Evolutionary conservation across 30 jellyfish, hydroid and myxozoan genomes (phyloP).

Genomic region (Mastigias papua): DNA sequence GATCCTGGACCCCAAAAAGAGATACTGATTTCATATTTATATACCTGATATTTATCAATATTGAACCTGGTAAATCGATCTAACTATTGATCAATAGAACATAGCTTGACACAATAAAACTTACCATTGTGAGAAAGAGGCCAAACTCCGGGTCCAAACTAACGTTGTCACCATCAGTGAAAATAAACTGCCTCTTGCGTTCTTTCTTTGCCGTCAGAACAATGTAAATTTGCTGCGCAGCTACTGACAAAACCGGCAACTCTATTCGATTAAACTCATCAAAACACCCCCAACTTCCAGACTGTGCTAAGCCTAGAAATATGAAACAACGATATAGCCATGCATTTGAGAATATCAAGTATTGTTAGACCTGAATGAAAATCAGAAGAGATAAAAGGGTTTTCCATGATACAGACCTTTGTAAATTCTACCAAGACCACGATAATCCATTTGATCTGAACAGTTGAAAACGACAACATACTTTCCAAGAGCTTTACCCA

Average conservation of each 20-base stretch:
- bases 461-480: slow-evolving; percentile 95
- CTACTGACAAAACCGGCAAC: slow-evolving; percentile 93
- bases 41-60: too few species aligned
- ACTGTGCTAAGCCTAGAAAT: slow-evolving; percentile 88
- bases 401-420: too few species aligned
- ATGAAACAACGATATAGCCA: too few species aligned
- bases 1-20: too few species aligned
- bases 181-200: slow-evolving; percentile 84
- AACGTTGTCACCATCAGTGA: slow-evolving; percentile 91
- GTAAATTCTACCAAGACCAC: slow-evolving; percentile 95
- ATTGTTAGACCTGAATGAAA: background rate
- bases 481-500: slow-evolving; percentile 98
- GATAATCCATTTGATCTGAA: slow-evolving; percentile 95
- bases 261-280: slow-evolving; percentile 94
- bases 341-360: background rate
- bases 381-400: too few species aligned
- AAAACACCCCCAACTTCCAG: slow-evolving; percentile 98
- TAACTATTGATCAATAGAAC: background rate
- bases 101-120: background rate
- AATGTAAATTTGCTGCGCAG: slow-evolving; percentile 95
- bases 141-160: slow-evolving; percentile 93
- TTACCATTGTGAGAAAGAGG: slow-evolving; percentile 88
- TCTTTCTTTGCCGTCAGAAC: slow-evolving; percentile 87
- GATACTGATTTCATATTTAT: too few species aligned
- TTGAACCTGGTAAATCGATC: background rate